Evolutionary conservation across 2,113 vertebrate species (phyloP).

Genomic region (Eptesicus fuscus): DNA sequence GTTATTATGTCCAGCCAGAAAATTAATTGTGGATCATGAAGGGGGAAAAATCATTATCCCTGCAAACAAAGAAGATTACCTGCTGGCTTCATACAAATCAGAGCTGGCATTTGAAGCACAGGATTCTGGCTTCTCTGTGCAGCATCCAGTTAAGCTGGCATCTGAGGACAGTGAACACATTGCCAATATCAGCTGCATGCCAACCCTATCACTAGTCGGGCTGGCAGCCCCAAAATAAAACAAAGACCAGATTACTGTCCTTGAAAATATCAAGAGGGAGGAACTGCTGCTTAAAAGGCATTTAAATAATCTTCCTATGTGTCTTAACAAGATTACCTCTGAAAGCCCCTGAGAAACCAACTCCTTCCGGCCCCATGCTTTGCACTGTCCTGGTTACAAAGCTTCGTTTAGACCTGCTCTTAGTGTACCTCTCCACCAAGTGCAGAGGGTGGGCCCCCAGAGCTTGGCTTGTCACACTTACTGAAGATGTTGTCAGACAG

Average conservation of each 20-base stretch:
- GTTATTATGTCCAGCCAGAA: slow-evolving; percentile 33
- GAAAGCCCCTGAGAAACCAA: slow-evolving; percentile 12
- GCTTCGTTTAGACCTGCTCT: neutral
- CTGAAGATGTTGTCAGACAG: neutral
- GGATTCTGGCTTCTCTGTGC: slow-evolving; percentile 23
- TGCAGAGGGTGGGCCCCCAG: neutral
- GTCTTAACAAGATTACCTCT: slow-evolving; percentile 73
- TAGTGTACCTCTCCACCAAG: neutral
- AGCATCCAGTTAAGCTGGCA: slow-evolving; percentile 59
- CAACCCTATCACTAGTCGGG: slow-evolving; percentile 56
- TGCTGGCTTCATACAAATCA: slow-evolving; percentile 55
- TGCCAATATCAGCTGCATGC: slow-evolving; percentile 53
- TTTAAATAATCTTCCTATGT: slow-evolving; percentile 68
- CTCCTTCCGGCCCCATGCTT: neutral
- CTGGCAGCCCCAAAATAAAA: slow-evolving; percentile 44
- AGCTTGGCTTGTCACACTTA: neutral
- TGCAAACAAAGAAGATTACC: slow-evolving; percentile 64
- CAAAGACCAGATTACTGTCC: slow-evolving; percentile 73
- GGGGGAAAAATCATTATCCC: neutral
- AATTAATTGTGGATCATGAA: slow-evolving; percentile 63
- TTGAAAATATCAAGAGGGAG: slow-evolving; percentile 64
- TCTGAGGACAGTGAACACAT: neutral
- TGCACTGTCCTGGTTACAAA: neutral
- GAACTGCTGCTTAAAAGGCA: slow-evolving; percentile 43
- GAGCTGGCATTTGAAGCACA: slow-evolving; percentile 19